These are phyloP conservation scores for Aurelia sp. DNA, from an alignment of 30 jellyfish, hydroid and myxozoan genomes.

Conservation along the genomic window DNA sequence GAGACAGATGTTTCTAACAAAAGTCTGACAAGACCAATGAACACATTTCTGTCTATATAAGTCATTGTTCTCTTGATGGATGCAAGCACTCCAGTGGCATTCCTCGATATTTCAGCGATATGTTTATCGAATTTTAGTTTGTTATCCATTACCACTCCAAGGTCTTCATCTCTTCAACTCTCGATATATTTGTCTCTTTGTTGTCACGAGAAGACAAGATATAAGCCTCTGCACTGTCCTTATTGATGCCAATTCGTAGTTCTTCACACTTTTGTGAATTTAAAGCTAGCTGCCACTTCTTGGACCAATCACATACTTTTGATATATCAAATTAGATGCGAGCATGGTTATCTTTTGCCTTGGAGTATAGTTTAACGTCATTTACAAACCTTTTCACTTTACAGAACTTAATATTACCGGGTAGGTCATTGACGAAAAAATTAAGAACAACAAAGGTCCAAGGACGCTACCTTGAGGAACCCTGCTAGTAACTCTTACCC, in stretches of 20 bases:
- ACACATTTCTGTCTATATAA: no score
- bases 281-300: slow-evolving; percentile 13
- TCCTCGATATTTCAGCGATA: no score
- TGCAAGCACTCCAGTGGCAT: no score
- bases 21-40: no score
- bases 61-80: no score
- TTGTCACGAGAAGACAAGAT: not conserved
- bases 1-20: no score
- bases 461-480: no score
- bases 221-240: slow-evolving; percentile 3
- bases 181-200: not conserved
- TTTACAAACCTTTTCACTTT: slow-evolving; percentile 3
- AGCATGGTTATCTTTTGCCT: slow-evolving; percentile 16
- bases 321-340: slow-evolving; percentile 2
- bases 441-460: no score
- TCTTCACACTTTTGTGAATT: slow-evolving; percentile 9
- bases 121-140: not conserved
- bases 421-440: slow-evolving; percentile 4
- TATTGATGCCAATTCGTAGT: slow-evolving; percentile 22
- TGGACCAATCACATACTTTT: slow-evolving; percentile 9
- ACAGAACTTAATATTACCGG: slow-evolving; percentile 8
- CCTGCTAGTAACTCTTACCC: no score
- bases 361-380: no score
- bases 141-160: not conserved
- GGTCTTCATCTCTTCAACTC: slow-evolving; percentile 27